A percentile compares a stretch with the other conserved stretches of the same genome.
These are phyloP conservation scores for Pelobates fuscus DNA, from an alignment of 2,113 vertebrate genomes.

Conservation along the genomic window DNA sequence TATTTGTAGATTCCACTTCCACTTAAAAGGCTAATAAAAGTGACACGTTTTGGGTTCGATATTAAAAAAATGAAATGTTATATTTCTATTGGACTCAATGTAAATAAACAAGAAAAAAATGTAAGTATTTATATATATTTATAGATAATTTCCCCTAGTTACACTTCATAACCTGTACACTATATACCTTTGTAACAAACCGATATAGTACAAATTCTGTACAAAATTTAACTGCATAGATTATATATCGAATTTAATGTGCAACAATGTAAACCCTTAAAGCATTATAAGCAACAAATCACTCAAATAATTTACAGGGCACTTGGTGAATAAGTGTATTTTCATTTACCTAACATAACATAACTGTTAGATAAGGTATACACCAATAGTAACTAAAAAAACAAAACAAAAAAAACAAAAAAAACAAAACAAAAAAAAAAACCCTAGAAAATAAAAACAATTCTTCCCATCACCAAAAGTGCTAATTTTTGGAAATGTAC, in stretches of 20 bases:
- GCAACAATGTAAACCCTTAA: conserved; percentile 78
- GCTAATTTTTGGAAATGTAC: background rate
- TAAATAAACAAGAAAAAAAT: background rate
- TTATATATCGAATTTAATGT: conserved; percentile 73
- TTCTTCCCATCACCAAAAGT: background rate
- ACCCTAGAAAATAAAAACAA: conserved; percentile 53
- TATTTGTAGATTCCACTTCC: no score
- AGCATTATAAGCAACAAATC: conserved; percentile 64
- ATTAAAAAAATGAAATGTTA: background rate
- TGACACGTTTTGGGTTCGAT: background rate
- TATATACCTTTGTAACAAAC: conserved; percentile 52
- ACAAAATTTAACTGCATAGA: conserved; percentile 77
- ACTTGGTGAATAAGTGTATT: no score
- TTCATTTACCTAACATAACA: no score
- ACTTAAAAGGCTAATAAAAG: no score
- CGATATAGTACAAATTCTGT: conserved; percentile 58
- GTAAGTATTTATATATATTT: no score
- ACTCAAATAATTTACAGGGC: no score
- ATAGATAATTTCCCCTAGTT: background rate
- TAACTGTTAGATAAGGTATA: no score
- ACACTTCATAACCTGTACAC: background rate
- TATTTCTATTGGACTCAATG: background rate
- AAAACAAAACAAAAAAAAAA: conserved; percentile 57
- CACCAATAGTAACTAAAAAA: no score
- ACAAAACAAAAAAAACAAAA: no score